phyloP scores from a whole-genome alignment of 2,888 invertebrate genomes.

The Apeira syringaria region DNA sequence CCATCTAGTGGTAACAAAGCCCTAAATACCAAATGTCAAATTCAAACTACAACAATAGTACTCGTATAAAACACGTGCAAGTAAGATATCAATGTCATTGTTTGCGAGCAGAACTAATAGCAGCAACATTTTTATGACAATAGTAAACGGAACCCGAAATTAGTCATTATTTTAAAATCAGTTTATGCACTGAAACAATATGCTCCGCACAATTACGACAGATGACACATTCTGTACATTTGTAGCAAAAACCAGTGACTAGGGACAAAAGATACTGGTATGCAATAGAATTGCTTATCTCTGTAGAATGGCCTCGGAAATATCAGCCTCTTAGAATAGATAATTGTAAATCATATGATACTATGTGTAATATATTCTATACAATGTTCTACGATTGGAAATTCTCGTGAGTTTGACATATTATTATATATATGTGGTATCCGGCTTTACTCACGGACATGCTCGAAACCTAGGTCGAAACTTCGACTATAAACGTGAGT shows the following conservation, averaged over 20 bases:
- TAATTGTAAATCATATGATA: no score
- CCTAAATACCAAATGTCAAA: conserved; percentile 44
- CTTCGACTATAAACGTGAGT: no score
- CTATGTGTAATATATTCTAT: no score
- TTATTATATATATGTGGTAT: no score
- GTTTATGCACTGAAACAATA: conserved; percentile 45
- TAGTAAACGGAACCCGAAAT: no score
- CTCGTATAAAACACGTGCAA: conserved; percentile 45
- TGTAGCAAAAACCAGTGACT: conserved; percentile 61
- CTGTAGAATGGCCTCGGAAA: background rate
- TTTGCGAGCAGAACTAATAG: conserved; percentile 35
- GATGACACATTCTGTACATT: conserved; percentile 56
- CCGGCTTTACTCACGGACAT: no score
- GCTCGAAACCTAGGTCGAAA: no score
- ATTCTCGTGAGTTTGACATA: no score
- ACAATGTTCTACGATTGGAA: no score
- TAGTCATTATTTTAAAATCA: conserved; percentile 29
- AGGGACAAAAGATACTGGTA: conserved; percentile 59
- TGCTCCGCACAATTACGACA: conserved; percentile 69
- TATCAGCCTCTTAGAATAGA: background rate
- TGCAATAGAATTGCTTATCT: conserved; percentile 39
- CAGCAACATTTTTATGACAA: conserved; percentile 33
- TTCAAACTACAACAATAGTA: conserved; percentile 39
- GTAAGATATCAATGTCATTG: conserved; percentile 31
- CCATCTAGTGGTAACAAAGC: conserved; percentile 42